Evolutionary conservation across 2,888 invertebrate genomes (phyloP).

Genomic region (Trissolcus japonicus): DNA sequence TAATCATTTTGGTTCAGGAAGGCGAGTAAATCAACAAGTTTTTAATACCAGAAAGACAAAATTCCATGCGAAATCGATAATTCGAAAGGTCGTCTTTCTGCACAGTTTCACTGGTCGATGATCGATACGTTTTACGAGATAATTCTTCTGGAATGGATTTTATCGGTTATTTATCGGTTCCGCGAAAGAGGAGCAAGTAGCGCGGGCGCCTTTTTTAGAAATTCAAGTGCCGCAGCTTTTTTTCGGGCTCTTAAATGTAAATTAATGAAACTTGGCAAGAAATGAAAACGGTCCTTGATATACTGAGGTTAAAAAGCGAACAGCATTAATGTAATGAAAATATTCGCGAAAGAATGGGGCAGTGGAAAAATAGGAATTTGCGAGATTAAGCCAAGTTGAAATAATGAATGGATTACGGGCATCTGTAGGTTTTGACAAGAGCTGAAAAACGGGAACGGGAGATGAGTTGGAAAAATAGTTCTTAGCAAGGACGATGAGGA

Average conservation of each 20-base stretch:
- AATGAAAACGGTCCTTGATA: slow-evolving; percentile 12
- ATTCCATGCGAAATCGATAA: too few relatives aligned
- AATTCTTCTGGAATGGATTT: slow-evolving; percentile 24
- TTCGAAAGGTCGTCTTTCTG: too few relatives aligned
- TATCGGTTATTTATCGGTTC: slow-evolving; percentile 5
- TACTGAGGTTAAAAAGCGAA: slow-evolving; percentile 17
- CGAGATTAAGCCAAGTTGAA: slow-evolving; percentile 20
- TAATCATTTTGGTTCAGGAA: not conserved
- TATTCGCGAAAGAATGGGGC: slow-evolving; percentile 15
- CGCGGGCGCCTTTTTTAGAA: not conserved
- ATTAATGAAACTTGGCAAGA: slow-evolving; percentile 26
- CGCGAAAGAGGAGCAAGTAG: not conserved
- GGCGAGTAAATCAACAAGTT: slow-evolving; percentile 1
- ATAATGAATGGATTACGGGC: slow-evolving; percentile 20
- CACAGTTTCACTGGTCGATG: not conserved
- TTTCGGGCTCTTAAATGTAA: slow-evolving; percentile 14
- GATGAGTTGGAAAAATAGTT: slow-evolving; percentile 41
- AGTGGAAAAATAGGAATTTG: slow-evolving; percentile 17
- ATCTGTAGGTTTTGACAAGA: slow-evolving; percentile 6
- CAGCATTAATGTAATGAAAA: slow-evolving; percentile 22
- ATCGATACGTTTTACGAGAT: slow-evolving; percentile 17
- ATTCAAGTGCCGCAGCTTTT: slow-evolving; percentile 1
- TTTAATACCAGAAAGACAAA: slow-evolving; percentile 1
- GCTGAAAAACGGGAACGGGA: slow-evolving; percentile 1
- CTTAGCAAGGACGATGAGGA: slow-evolving; percentile 10